These are phyloP conservation scores for Tamias sibiricus DNA, from an alignment of 2,113 vertebrate species.

Conservation along the genomic window DNA sequence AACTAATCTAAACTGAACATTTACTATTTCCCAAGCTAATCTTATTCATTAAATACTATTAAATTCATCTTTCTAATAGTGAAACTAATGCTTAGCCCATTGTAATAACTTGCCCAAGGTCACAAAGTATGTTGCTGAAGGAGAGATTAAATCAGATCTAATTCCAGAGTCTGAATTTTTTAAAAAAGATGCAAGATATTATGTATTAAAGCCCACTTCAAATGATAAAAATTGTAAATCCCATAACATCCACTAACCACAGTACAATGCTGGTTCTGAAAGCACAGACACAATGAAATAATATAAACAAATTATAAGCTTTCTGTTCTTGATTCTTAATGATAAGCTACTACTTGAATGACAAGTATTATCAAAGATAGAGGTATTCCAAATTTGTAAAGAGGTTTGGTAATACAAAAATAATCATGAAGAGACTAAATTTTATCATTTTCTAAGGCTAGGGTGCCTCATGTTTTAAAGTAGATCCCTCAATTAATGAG, in stretches of 20 bases:
- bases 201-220: background rate
- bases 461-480: background rate
- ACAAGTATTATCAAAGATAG: slow-evolving; percentile 23
- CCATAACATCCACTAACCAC: background rate
- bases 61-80: slow-evolving; percentile 8
- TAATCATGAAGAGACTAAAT: slow-evolving; percentile 6
- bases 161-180: slow-evolving; percentile 19
- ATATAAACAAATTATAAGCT: background rate
- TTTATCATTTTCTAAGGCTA: background rate
- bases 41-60: background rate
- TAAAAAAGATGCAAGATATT: background rate
- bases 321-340: slow-evolving; percentile 41
- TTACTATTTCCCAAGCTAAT: background rate
- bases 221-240: slow-evolving; percentile 17
- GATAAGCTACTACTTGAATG: slow-evolving; percentile 1
- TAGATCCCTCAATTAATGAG: background rate
- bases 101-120: background rate
- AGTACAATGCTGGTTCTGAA: background rate
- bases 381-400: slow-evolving; percentile 20
- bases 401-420: slow-evolving; percentile 28
- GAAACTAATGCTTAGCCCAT: slow-evolving; percentile 26
- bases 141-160: slow-evolving; percentile 39
- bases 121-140: slow-evolving; percentile 34
- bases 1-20: slow-evolving; percentile 22
- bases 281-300: slow-evolving; percentile 20